Evolutionary conservation across 2,888 invertebrate species (phyloP).

Genomic region (Andrena praecox): DNA sequence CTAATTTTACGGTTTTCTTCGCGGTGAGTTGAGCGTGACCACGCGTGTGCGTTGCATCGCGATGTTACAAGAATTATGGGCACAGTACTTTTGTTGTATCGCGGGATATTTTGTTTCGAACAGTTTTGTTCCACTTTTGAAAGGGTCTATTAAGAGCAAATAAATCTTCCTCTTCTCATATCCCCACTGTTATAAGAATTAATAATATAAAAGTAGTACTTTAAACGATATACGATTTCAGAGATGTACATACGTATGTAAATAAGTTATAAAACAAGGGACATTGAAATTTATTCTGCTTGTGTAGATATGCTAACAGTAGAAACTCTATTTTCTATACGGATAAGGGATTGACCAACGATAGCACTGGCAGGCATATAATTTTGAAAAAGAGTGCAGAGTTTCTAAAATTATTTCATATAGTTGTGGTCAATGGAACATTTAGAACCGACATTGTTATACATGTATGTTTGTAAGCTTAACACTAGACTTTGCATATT

Average conservation of each 20-base stretch:
- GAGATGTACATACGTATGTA: slow-evolving; percentile 36
- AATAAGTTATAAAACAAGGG: slow-evolving; percentile 27
- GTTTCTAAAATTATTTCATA: too few relatives aligned
- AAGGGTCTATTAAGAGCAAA: not conserved
- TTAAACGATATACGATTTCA: not conserved
- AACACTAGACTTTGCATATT: too few relatives aligned
- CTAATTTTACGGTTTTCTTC: slow-evolving; percentile 67
- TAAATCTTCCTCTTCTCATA: not conserved
- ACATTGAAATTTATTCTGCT: slow-evolving; percentile 8
- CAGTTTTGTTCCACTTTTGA: not conserved
- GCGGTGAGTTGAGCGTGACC: slow-evolving; percentile 55
- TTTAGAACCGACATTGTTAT: too few relatives aligned
- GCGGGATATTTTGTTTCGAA: not conserved
- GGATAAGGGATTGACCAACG: not conserved
- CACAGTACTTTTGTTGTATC: too few relatives aligned
- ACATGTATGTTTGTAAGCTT: too few relatives aligned
- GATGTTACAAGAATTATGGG: not conserved
- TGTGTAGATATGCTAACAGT: slow-evolving; percentile 2
- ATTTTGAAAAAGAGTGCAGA: too few relatives aligned
- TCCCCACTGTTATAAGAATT: not conserved
- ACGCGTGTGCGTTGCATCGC: slow-evolving; percentile 3
- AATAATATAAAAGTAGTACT: not conserved
- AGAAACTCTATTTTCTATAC: not conserved
- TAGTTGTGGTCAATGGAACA: too few relatives aligned
- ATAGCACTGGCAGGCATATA: not conserved